Base-by-base conservation (phyloP, 2,888 invertebrate species). In the Galerucella nymphaeae region DNA sequence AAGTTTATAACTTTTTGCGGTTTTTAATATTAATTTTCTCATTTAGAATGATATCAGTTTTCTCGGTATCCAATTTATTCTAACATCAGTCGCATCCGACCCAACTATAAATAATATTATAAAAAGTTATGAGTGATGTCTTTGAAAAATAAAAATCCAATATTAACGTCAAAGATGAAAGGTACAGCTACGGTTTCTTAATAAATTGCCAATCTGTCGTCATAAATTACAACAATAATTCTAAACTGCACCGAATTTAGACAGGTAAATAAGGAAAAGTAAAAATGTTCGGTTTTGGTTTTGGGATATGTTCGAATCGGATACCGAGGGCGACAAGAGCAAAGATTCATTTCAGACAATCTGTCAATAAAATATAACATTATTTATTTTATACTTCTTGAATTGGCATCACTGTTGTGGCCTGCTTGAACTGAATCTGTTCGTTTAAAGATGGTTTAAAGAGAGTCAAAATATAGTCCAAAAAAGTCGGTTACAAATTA, bases 201-300 rank as follows among this genome's bases (percentile, higher is more conserved):
- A 76, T 74, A 71, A 74, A 77, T 77, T 71, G 73, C 69, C 71
- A 62, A 70, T 69, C 75, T 70, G 75, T 76, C 74, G 71, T 70
- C 65, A 77, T 79, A 79, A 78, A 78, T 77, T 76, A 77, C 57
- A 66, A 72, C 72, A 75, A 75, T 79, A 77, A 76, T 75, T 77
- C 63, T 73, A 72, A 75, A 75, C 75, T 71, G 74, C 76, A 77
- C 72, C 59, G 58, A 67, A 75, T 73, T 74, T 65, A 59, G 71
- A 78, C 76, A 79, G 77, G 76, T 76, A 79, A 79, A 76, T 72
- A 77, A 75, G 74, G 72, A 76, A 78, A 79, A 76, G 69, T 71
- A 75, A 74, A 78, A 76, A 65, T 70, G 74, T 76, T 71, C 65
- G 64, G 74, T 77, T 75, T 69, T 63, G 64, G 74, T 77, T 75